These are phyloP conservation scores for Trissoscelio sp. DNA, from an alignment of 2,888 invertebrate species.

Conservation along the genomic window DNA sequence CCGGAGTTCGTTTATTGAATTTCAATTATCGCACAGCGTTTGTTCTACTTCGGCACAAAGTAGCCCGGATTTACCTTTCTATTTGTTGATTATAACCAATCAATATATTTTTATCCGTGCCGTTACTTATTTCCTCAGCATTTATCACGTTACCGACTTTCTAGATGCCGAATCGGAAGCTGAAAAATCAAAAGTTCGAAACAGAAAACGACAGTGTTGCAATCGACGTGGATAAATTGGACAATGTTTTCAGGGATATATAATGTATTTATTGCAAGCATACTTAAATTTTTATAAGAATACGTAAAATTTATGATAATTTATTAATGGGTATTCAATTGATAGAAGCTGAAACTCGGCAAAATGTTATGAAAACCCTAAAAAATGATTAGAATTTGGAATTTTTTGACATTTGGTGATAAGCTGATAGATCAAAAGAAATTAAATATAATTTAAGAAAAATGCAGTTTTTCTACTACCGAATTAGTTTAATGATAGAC, in stretches of 20 bases:
- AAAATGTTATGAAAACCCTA: too few species aligned
- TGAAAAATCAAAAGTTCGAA: slow-evolving; percentile 34
- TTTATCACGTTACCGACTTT: slow-evolving; percentile 42
- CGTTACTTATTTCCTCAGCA: slow-evolving; percentile 23
- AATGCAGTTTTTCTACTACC: too few species aligned
- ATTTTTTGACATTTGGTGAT: too few species aligned
- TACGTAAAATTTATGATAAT: slow-evolving; percentile 28
- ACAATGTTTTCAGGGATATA: slow-evolving; percentile 16
- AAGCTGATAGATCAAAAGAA: too few species aligned
- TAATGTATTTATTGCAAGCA: slow-evolving; percentile 21
- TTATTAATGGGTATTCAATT: slow-evolving; percentile 31
- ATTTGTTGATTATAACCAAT: slow-evolving; percentile 51
- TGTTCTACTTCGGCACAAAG: slow-evolving; percentile 49
- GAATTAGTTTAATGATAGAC: too few species aligned
- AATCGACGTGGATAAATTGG: slow-evolving; percentile 35
- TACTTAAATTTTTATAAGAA: slow-evolving; percentile 26
- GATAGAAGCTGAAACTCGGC: too few species aligned
- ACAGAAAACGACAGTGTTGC: slow-evolving; percentile 39
- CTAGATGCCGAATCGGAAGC: slow-evolving; percentile 27
- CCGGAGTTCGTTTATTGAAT: slow-evolving; percentile 56
- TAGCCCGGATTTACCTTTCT: slow-evolving; percentile 58
- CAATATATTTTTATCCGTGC: slow-evolving; percentile 10
- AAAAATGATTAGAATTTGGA: too few species aligned
- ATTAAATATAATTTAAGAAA: too few species aligned
- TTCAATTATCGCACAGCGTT: slow-evolving; percentile 56